phyloP scores from a whole-genome alignment of 2,888 invertebrate genomes.

The Cistogaster globosa region DNA sequence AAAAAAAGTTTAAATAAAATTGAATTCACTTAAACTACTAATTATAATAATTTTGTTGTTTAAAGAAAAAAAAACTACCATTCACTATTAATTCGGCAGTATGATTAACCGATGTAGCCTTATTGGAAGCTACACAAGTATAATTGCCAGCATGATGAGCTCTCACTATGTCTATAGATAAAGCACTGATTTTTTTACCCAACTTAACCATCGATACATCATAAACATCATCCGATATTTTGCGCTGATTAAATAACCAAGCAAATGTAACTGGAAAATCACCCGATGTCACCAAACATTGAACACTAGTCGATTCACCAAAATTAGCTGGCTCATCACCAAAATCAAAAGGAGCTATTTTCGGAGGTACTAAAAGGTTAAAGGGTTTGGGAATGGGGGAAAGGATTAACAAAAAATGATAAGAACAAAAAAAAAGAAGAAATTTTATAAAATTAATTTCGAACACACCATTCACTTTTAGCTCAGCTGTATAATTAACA shows the following conservation, averaged over 20 bases:
- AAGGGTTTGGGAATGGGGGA: background rate
- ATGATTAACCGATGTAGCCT: conserved; percentile 85
- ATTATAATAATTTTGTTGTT: background rate
- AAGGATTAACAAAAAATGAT: background rate
- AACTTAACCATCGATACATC: conserved; percentile 84
- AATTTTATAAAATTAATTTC: background rate
- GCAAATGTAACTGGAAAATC: conserved; percentile 87
- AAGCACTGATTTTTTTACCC: conserved; percentile 86
- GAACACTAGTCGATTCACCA: conserved; percentile 86
- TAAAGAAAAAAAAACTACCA: too few relatives aligned
- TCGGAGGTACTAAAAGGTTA: conserved; percentile 86
- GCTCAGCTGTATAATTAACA: conserved; percentile 87
- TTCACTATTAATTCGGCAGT: conserved; percentile 86
- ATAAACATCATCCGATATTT: conserved; percentile 82
- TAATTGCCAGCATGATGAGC: conserved; percentile 88
- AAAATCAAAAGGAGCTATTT: conserved; percentile 88
- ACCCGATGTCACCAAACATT: conserved; percentile 86
- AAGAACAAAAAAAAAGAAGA: conserved; percentile 45
- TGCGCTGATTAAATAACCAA: conserved; percentile 86
- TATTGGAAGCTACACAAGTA: conserved; percentile 88
- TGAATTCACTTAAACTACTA: background rate
- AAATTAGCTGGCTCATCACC: conserved; percentile 87
- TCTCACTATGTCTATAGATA: conserved; percentile 88
- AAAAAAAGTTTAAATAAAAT: background rate
- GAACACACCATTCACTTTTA: conserved; percentile 89